A percentile compares a stretch with the other conserved stretches of the same genome.
These are phyloP conservation scores for Anagyrus pseudococci DNA, from an alignment of 2,888 invertebrate species.

Conservation along the genomic window DNA sequence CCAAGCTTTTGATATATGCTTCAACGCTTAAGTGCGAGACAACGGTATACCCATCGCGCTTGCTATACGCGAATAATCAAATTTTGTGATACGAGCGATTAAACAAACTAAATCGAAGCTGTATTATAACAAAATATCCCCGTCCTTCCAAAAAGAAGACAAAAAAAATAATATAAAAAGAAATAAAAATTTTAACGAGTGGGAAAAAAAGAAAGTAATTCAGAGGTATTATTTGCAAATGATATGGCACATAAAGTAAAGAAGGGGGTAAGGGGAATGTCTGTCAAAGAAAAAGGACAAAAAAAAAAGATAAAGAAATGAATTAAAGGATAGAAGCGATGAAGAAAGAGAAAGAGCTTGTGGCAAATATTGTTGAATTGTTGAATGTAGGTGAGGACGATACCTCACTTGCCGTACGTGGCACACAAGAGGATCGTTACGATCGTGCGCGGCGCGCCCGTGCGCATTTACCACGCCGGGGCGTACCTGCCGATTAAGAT, in stretches of 20 bases:
- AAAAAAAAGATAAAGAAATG: slow-evolving; percentile 2
- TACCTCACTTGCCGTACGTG: slow-evolving; percentile 60
- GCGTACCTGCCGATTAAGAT: slow-evolving; percentile 56
- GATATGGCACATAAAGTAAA: too few relatives aligned
- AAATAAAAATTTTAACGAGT: background rate
- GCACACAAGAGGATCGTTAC: slow-evolving; percentile 62
- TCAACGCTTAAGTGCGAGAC: too few relatives aligned
- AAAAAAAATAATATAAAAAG: slow-evolving; percentile 3
- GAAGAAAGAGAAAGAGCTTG: background rate
- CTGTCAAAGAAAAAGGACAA: slow-evolving; percentile 5
- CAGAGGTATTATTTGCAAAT: too few relatives aligned
- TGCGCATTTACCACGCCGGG: slow-evolving; percentile 55
- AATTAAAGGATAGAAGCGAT: slow-evolving; percentile 1
- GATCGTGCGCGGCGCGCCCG: slow-evolving; percentile 53
- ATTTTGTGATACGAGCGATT: too few relatives aligned
- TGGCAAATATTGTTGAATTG: slow-evolving; percentile 20
- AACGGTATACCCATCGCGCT: too few relatives aligned
- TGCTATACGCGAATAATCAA: too few relatives aligned
- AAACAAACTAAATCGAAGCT: too few relatives aligned
- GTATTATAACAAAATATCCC: too few relatives aligned
- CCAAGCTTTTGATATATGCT: slow-evolving; percentile 30
- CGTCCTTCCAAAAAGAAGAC: background rate
- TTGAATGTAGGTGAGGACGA: slow-evolving; percentile 50
- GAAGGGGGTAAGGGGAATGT: too few relatives aligned
- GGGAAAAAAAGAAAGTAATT: slow-evolving; percentile 5